phyloP scores from a whole-genome alignment of 2,888 invertebrate genomes.

The Mesorhabditis belari region DNA sequence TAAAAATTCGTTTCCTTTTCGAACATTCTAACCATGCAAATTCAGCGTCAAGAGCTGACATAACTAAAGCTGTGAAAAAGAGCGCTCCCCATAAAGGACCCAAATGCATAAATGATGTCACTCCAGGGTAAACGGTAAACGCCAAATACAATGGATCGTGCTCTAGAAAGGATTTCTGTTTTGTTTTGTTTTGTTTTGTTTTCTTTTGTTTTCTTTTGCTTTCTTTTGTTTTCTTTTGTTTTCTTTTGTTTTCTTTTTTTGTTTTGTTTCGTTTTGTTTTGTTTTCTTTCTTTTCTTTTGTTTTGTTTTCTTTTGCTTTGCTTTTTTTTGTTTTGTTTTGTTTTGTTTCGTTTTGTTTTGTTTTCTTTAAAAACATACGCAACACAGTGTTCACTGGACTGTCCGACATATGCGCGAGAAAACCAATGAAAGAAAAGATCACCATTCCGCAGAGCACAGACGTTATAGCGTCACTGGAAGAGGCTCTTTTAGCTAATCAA shows the following conservation, averaged over 20 bases:
- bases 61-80: constrained; percentile 43
- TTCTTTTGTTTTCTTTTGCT: no score
- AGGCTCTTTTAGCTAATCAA: not conserved
- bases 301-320: no score
- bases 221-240: no score
- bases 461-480: constrained; percentile 38
- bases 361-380: constrained; percentile 22
- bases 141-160: constrained; percentile 45
- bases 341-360: no score
- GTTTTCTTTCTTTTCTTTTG: no score
- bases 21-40: constrained; percentile 22
- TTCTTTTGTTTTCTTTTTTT: no score
- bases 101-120: constrained; percentile 44
- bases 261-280: no score
- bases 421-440: constrained; percentile 48
- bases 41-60: constrained; percentile 38
- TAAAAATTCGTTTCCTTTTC: no score
- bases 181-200: not conserved
- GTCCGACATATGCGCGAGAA: constrained; percentile 33
- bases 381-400: constrained; percentile 30
- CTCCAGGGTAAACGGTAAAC: constrained; percentile 47
- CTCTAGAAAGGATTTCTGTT: constrained; percentile 18
- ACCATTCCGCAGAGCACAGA: constrained; percentile 47
- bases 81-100: constrained; percentile 46
- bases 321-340: not conserved